Evolutionary conservation across 2,113 vertebrate genomes (phyloP).

Genomic region (Corydoras maculifer): DNA sequence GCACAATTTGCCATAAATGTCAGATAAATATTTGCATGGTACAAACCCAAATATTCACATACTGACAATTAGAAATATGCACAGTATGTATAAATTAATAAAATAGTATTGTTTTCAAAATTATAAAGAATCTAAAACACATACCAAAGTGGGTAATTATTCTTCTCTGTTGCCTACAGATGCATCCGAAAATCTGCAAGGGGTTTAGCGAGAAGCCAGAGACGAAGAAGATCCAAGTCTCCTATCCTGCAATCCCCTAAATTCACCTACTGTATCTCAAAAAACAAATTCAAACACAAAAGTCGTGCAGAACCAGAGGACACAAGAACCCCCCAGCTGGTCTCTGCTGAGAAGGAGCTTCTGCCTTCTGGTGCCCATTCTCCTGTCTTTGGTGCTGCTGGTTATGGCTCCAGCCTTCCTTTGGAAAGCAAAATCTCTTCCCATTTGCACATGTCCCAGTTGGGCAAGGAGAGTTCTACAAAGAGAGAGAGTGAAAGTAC

Average conservation of each 20-base stretch:
- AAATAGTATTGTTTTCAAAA: too few species aligned
- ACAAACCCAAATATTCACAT: too few species aligned
- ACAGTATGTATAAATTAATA: too few species aligned
- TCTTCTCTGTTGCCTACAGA: constrained; percentile 50
- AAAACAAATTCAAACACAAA: constrained; percentile 69
- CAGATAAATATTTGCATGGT: too few species aligned
- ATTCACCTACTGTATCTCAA: constrained; percentile 84
- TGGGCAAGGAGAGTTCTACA: constrained; percentile 23
- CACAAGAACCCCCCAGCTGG: constrained; percentile 44
- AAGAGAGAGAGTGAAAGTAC: constrained; percentile 28
- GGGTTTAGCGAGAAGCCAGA: constrained; percentile 76
- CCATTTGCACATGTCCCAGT: constrained; percentile 27
- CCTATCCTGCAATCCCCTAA: constrained; percentile 91
- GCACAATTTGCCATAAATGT: too few species aligned
- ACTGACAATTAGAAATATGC: too few species aligned
- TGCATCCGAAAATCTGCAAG: constrained; percentile 79
- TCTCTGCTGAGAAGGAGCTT: constrained; percentile 60
- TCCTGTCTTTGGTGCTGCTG: constrained; percentile 50
- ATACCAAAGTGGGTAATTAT: too few species aligned
- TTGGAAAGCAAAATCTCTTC: constrained; percentile 40
- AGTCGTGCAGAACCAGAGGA: constrained; percentile 62
- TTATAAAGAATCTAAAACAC: too few species aligned
- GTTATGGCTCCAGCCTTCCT: constrained; percentile 51
- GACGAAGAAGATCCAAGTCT: constrained; percentile 87
- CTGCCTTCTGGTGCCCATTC: constrained; percentile 45